Evolutionary conservation across 2,113 vertebrate species (phyloP).

Genomic region (Vombatus ursinus): DNA sequence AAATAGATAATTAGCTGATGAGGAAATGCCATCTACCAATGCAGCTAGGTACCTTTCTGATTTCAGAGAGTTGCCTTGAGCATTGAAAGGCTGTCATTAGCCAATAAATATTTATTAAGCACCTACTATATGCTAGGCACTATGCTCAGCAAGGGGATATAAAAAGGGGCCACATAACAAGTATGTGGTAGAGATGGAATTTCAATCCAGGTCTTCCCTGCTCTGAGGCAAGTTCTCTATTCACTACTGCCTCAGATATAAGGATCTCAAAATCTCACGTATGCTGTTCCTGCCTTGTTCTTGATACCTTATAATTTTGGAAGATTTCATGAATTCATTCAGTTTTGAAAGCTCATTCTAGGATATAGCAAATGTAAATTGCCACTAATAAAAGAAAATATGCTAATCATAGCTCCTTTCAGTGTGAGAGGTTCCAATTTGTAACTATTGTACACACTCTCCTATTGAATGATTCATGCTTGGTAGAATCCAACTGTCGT

Average conservation of each 20-base stretch:
- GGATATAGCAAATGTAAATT: neutral
- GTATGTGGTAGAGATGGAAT: neutral
- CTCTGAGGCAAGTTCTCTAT: neutral
- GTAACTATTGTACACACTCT: neutral
- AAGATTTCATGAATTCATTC: neutral
- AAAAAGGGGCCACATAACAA: too few species aligned
- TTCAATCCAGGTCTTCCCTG: neutral
- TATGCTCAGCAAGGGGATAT: too few species aligned
- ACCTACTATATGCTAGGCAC: too few species aligned
- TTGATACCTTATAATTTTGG: neutral
- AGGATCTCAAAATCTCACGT: neutral
- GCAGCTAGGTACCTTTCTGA: neutral
- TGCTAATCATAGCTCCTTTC: neutral
- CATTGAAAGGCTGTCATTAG: neutral
- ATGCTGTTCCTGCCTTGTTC: neutral
- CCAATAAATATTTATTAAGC: neutral
- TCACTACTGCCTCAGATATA: neutral
- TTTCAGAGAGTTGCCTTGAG: neutral
- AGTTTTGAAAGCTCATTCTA: neutral
- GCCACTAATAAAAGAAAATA: neutral
- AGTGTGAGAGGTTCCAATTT: slow-evolving; percentile 21
- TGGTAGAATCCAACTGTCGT: neutral
- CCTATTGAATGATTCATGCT: neutral
- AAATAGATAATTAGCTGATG: neutral
- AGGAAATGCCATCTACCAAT: neutral